A percentile compares a stretch with the other conserved stretches of the same genome.
Conservation (phyloP, 1,140 invertebrate genomes). For the Conopomorpha cramerella region DNA sequence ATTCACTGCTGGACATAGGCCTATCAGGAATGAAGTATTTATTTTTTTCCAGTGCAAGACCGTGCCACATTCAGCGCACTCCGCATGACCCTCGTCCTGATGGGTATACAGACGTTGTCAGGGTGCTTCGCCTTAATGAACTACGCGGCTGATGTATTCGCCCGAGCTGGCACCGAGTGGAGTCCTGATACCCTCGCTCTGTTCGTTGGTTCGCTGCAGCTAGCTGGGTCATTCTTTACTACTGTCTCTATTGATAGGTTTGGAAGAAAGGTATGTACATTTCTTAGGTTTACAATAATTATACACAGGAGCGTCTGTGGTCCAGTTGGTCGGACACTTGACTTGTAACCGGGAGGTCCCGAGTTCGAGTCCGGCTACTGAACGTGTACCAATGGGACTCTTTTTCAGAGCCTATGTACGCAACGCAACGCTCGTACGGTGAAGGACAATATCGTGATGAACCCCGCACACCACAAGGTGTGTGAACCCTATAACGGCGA, state of each 20-base stretch:
- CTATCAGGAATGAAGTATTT: neutral
- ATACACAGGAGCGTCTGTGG: no score
- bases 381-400: no score
- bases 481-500: no score
- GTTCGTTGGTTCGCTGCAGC: constrained; percentile 15
- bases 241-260: constrained; percentile 22
- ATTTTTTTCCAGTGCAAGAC: constrained; percentile 13
- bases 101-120: constrained; percentile 22
- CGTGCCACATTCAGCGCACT: constrained; percentile 14
- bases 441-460: no score
- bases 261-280: constrained; percentile 20
- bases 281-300: no score
- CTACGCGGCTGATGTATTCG: constrained; percentile 21
- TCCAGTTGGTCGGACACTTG: no score
- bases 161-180: constrained; percentile 14
- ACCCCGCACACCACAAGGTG: no score
- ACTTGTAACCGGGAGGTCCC: no score
- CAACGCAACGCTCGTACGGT: no score
- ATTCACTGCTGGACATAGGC: no score
- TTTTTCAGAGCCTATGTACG: no score
- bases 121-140: constrained; percentile 28
- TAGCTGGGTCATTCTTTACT: constrained; percentile 20
- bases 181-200: constrained; percentile 19
- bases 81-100: constrained; percentile 17
- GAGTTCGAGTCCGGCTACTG: no score